These are phyloP conservation scores for Pammene aurita DNA, from an alignment of 2,888 invertebrate genomes.

Conservation along the genomic window DNA sequence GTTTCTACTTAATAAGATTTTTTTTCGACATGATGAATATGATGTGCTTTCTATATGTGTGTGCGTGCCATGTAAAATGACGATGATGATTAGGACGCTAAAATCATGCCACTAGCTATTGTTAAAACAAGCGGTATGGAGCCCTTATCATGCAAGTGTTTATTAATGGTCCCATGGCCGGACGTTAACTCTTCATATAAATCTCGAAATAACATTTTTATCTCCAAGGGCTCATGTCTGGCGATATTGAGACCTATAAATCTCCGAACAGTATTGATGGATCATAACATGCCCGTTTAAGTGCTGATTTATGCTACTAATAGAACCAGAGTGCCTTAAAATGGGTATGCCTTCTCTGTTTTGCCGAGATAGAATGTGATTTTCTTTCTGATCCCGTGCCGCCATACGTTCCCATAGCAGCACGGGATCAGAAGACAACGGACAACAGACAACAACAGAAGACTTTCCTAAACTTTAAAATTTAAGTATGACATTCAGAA, in stretches of 20 bases:
- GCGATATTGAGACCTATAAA: constrained; percentile 51
- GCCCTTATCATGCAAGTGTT: constrained; percentile 16
- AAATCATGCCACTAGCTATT: background rate
- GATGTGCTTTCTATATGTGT: no score
- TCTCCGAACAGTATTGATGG: constrained; percentile 51
- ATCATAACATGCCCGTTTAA: constrained; percentile 40
- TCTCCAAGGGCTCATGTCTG: constrained; percentile 49
- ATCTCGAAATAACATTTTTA: constrained; percentile 45
- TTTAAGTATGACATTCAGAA: no score
- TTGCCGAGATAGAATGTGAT: background rate
- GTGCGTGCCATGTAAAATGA: no score
- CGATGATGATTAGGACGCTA: background rate
- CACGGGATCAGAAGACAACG: no score
- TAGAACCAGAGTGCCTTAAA: constrained; percentile 50
- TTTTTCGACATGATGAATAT: no score
- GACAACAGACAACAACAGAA: no score
- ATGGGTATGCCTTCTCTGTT: constrained; percentile 1
- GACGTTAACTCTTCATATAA: constrained; percentile 36
- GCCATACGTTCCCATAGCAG: no score
- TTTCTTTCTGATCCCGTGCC: background rate
- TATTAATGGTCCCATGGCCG: constrained; percentile 21
- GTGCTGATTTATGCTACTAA: constrained; percentile 58
- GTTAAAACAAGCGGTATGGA: background rate
- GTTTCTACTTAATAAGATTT: no score
- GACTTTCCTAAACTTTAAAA: no score